phyloP scores from a whole-genome alignment of 2,113 vertebrate species.

The Corapipo altera region DNA sequence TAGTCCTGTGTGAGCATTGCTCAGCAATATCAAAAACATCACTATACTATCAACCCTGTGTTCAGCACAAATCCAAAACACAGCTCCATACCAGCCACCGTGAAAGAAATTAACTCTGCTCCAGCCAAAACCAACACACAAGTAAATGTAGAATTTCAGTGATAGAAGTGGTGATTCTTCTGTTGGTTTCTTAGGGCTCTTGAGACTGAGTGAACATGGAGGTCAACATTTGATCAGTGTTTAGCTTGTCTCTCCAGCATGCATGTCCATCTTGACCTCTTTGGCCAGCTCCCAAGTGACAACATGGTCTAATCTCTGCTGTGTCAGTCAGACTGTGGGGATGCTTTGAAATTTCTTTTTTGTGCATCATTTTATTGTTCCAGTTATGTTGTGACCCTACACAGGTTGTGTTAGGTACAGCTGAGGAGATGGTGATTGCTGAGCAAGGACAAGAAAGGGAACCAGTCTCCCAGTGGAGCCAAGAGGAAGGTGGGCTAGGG shows the following conservation, averaged over 20 bases:
- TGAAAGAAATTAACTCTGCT: not conserved
- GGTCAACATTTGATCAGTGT: not conserved
- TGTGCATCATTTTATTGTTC: not conserved
- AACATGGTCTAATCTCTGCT: not conserved
- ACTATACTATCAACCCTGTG: not conserved
- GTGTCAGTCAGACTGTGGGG: not conserved
- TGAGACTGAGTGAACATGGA: not conserved
- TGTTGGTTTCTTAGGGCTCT: not conserved
- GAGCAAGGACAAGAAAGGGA: not conserved
- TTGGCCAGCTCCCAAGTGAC: not conserved
- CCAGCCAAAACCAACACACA: not conserved
- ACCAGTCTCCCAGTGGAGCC: not conserved
- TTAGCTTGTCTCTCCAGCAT: not conserved
- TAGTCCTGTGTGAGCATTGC: not conserved
- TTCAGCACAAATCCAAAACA: not conserved
- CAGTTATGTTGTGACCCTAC: not conserved
- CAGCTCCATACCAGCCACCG: no score
- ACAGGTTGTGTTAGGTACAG: not conserved
- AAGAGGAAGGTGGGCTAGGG: rapidly evolving
- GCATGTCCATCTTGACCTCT: not conserved
- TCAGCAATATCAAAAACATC: not conserved
- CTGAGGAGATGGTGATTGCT: not conserved
- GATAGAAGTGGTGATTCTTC: not conserved
- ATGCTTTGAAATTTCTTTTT: not conserved
- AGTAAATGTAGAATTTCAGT: not conserved